Evolutionary conservation across 2,797 vertebrate genomes (phyloP).

Genomic region (Pangasius macronema): DNA sequence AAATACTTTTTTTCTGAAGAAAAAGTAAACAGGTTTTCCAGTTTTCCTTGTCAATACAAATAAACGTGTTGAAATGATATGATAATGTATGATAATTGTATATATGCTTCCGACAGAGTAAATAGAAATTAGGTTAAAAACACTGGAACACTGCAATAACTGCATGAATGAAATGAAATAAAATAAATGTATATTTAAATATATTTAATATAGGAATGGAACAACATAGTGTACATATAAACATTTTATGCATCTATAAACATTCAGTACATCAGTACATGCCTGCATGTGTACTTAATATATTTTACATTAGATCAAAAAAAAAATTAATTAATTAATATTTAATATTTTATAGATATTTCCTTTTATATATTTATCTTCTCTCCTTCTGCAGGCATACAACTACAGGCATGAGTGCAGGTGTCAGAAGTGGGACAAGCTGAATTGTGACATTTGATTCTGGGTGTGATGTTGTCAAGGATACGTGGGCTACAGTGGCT

Average conservation of each 20-base stretch:
- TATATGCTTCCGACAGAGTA: background rate
- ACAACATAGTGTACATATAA: background rate
- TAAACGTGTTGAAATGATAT: background rate
- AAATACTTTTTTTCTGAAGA: background rate
- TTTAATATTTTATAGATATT: background rate
- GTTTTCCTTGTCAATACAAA: background rate
- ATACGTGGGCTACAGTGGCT: conserved; percentile 76
- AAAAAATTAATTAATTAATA: no score
- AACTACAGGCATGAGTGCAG: conserved; percentile 1
- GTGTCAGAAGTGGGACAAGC: background rate
- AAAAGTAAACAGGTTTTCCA: background rate
- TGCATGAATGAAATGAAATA: background rate
- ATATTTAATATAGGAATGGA: background rate
- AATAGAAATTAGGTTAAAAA: background rate
- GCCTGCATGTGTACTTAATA: background rate
- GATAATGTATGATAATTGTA: background rate
- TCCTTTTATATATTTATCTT: conserved; percentile 17
- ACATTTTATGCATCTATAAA: conserved; percentile 7
- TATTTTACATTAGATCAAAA: background rate
- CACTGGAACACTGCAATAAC: background rate
- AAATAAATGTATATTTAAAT: background rate
- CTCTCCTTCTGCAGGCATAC: background rate
- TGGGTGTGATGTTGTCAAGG: conserved; percentile 66
- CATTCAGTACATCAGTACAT: background rate
- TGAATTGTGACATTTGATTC: conserved; percentile 51